Percentiles rank a stretch among this genome's conserved stretches.
These are phyloP conservation scores for Fopius arisanus DNA, from an alignment of 1,140 invertebrate genomes.

Conservation along the genomic window DNA sequence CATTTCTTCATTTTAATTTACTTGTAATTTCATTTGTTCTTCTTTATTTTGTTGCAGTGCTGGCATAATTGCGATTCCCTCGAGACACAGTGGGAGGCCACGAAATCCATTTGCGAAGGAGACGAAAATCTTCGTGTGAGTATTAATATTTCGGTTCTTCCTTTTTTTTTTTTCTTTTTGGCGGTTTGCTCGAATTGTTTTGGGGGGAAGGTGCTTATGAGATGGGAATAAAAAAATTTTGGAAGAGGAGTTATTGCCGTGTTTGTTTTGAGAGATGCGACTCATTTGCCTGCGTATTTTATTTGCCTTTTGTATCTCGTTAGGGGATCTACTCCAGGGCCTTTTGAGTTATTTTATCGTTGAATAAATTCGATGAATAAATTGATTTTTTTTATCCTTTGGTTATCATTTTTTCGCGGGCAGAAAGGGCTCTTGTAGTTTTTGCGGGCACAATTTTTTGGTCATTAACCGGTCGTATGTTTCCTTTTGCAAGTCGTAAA, in stretches of 20 bases:
- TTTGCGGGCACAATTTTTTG: background rate
- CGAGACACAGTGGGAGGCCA: slow-evolving; percentile 77
- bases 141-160: slow-evolving; percentile 43
- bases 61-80: slow-evolving; percentile 81
- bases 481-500: background rate
- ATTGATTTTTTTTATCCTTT: background rate
- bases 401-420: slow-evolving; percentile 1
- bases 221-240: background rate
- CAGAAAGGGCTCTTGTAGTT: background rate
- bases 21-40: slow-evolving; percentile 28
- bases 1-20: slow-evolving; percentile 17
- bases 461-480: background rate
- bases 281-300: slow-evolving; percentile 35
- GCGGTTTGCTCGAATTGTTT: background rate
- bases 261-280: slow-evolving; percentile 36
- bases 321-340: slow-evolving; percentile 19
- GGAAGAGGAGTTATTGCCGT: slow-evolving; percentile 26
- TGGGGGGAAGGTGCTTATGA: background rate
- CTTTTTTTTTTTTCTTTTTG: background rate
- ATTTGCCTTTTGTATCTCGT: slow-evolving; percentile 32
- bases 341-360: slow-evolving; percentile 24
- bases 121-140: slow-evolving; percentile 76
- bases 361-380: slow-evolving; percentile 32
- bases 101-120: slow-evolving; percentile 73
- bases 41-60: slow-evolving; percentile 73